Evolutionary conservation across 2,797 vertebrate genomes (phyloP), one percentile per base, ranked within the genome.

Genomic region (Pyrocephalus nanus): DNA sequence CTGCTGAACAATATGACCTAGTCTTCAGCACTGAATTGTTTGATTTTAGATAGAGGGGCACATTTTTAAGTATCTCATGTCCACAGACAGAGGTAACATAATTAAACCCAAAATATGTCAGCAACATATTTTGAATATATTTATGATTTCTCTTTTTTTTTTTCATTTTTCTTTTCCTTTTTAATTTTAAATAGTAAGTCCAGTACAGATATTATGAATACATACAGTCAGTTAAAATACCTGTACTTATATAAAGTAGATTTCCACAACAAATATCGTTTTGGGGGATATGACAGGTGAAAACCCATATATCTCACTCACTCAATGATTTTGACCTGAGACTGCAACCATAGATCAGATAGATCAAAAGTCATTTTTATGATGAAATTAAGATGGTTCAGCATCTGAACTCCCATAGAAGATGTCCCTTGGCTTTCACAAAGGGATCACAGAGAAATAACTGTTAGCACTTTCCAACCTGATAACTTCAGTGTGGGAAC

Each of bases 401-500:
- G 25, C 14, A 51, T 71, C 38, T 94, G 65, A 67, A 54, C 9
- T 82, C 34, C 12, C 6, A 7, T 2, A 61, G 42, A 58, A 89
- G 32, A 45, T 6, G 8, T 71, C 30, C 22, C 72, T n/a, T 84
- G 67, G 40, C 29, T 87, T 90, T 90, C 58, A 69, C n/a, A 71
- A 54, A 50, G 9, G 5, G 6, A 22, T 83, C 50, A 80, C 57
- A 80, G 53, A 57, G 30, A 79, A 95, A 69, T 58, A 84, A 74
- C 32, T 69, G 30, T 89, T 72, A 69, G 25, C 34, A 43, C 23
- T 87, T 92, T 80, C 34, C 65, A 83, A 65, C 27, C 62, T 9
- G 15, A 43, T 7, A 77, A 27, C 54, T 93, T 58, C 61, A 27
- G 26, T 74, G 81, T 93, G 86, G 84, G 81, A 96, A 87, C 18